phyloP scores from a whole-genome alignment of 1,140 invertebrate genomes.

The Pinna nobilis region DNA sequence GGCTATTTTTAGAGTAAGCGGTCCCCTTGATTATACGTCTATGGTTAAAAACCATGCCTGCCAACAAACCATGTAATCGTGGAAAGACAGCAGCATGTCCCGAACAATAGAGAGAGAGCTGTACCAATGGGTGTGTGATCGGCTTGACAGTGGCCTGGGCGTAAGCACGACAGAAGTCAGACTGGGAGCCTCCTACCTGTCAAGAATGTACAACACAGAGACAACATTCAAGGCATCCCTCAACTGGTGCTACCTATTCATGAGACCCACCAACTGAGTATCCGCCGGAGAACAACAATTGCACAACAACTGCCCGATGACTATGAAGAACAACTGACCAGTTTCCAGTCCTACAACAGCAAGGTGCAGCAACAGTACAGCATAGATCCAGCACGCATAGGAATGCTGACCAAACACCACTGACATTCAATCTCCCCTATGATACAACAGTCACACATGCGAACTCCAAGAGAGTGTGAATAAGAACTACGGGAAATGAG shows the following conservation, averaged over 20 bases:
- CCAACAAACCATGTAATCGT: neutral
- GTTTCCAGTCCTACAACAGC: no score
- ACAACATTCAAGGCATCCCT: constrained; percentile 19
- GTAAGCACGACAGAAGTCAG: constrained; percentile 3
- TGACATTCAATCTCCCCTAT: constrained; percentile 8
- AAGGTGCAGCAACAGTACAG: no score
- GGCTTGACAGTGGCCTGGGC: neutral
- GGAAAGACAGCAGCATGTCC: constrained; percentile 1
- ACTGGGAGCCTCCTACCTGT: neutral
- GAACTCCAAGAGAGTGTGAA: constrained; percentile 5
- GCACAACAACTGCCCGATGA: no score
- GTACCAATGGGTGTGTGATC: constrained; percentile 2
- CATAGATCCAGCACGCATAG: no score
- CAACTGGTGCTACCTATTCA: constrained; percentile 19
- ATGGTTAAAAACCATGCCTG: neutral
- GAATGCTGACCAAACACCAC: constrained; percentile 19
- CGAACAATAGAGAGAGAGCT: neutral
- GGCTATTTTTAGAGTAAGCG: no score
- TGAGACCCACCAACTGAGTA: neutral
- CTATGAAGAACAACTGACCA: no score
- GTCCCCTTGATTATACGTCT: no score
- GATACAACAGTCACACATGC: constrained; percentile 4
- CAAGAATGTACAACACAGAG: neutral
- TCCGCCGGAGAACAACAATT: constrained; percentile 3
- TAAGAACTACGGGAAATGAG: constrained; percentile 59